Conservation (phyloP, 2,888 invertebrate species). For the Spilosoma lubricipeda region DNA sequence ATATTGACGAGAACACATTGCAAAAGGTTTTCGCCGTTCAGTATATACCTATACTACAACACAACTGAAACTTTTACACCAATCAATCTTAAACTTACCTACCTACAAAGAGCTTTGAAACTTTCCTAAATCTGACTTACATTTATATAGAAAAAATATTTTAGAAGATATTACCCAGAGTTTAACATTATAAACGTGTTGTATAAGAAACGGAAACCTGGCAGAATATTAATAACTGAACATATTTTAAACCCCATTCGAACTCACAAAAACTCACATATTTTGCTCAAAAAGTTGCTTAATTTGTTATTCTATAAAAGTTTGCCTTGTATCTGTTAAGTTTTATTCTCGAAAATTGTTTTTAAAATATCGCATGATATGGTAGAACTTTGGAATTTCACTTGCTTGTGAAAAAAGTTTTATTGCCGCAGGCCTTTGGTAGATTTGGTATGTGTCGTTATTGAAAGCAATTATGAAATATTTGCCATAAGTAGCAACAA, state of each 20-base stretch:
- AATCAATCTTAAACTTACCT: not conserved
- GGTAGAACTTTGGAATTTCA: slow-evolving; percentile 52
- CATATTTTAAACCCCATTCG: slow-evolving; percentile 46
- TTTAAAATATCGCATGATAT: slow-evolving; percentile 75
- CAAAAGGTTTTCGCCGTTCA: not conserved
- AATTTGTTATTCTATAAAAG: slow-evolving; percentile 62
- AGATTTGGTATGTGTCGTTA: slow-evolving; percentile 24
- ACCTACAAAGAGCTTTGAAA: not conserved
- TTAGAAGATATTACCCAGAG: not conserved
- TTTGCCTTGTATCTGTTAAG: slow-evolving; percentile 54
- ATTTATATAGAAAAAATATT: not conserved
- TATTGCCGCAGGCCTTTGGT: slow-evolving; percentile 42
- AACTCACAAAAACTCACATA: slow-evolving; percentile 48
- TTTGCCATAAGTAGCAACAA: not conserved
- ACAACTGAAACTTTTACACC: not conserved
- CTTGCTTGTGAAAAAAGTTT: slow-evolving; percentile 60
- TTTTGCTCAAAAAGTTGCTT: slow-evolving; percentile 56
- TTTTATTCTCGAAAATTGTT: slow-evolving; percentile 68
- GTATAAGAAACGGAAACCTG: slow-evolving; percentile 31
- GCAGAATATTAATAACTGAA: slow-evolving; percentile 50
- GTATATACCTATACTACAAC: not conserved
- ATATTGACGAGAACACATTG: not conserved
- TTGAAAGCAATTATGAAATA: slow-evolving; percentile 3
- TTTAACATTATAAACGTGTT: slow-evolving; percentile 25
- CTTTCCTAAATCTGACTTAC: not conserved